Percentiles rank a stretch among this genome's conserved stretches.
Evolutionary conservation across 2,888 invertebrate genomes (phyloP).

Genomic region (Morinoia aosen): DNA sequence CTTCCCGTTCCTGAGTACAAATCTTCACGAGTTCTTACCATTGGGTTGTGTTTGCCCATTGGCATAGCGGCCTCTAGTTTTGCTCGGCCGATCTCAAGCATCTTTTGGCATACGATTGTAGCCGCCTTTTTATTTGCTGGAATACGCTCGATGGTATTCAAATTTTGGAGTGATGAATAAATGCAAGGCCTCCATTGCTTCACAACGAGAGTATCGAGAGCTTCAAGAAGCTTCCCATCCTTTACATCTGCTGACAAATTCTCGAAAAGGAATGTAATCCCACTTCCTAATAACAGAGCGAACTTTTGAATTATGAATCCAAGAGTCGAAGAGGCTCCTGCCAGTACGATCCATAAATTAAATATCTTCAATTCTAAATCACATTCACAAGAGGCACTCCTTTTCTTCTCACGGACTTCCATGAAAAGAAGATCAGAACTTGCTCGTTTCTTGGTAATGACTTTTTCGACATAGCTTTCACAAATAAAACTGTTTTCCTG

Average conservation of each 20-base stretch:
- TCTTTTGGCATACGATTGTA: neutral
- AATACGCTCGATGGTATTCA: neutral
- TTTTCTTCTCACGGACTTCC: conserved; percentile 44
- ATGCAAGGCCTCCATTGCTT: neutral
- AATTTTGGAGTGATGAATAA: neutral
- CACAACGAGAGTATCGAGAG: neutral
- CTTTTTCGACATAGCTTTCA: neutral
- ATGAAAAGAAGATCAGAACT: conserved; percentile 24
- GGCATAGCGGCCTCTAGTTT: neutral
- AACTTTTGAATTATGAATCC: neutral
- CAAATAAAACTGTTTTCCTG: neutral
- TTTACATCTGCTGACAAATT: neutral
- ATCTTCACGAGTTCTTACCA: neutral
- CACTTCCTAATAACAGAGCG: neutral
- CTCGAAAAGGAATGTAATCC: neutral
- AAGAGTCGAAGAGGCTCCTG: neutral
- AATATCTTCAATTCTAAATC: neutral
- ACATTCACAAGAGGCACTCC: neutral
- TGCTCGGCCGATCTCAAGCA: neutral
- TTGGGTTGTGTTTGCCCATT: neutral
- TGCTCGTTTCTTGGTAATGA: neutral
- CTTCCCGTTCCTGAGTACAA: neutral
- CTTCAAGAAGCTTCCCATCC: neutral
- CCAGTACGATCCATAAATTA: neutral
- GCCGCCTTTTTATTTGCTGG: neutral